Percentiles rank a stretch among this genome's conserved stretches.
Evolutionary conservation across 2,888 invertebrate genomes (phyloP).

Genomic region (Amblyjoppa proteus): DNA sequence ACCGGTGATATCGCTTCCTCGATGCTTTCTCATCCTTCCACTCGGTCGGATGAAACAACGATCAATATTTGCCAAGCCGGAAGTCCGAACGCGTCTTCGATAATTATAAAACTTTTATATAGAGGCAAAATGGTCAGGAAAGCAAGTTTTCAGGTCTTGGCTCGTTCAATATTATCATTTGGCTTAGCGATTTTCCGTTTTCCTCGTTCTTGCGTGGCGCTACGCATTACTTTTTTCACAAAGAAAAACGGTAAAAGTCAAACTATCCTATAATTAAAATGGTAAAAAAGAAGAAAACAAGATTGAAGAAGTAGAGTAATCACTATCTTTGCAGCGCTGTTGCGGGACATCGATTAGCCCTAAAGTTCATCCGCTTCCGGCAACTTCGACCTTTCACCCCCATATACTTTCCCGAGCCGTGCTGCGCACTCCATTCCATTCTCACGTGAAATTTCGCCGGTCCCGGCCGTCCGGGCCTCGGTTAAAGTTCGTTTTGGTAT

Average conservation of each 20-base stretch:
- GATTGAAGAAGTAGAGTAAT: too few species aligned
- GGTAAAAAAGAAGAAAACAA: neutral
- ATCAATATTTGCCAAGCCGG: slow-evolving; percentile 32
- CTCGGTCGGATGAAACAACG: slow-evolving; percentile 10
- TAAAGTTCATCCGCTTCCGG: slow-evolving; percentile 9
- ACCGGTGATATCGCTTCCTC: neutral
- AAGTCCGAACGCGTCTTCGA: slow-evolving; percentile 4
- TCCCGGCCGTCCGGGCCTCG: slow-evolving; percentile 35
- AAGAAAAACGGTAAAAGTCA: neutral
- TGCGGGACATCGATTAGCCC: neutral
- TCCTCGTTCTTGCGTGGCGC: neutral
- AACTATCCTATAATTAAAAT: neutral
- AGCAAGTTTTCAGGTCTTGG: neutral
- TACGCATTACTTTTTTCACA: neutral
- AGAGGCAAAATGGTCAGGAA: neutral
- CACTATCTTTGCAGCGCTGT: neutral
- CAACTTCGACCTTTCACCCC: neutral
- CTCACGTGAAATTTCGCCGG: slow-evolving; percentile 10
- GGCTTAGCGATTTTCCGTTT: neutral
- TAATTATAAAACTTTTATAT: slow-evolving; percentile 42
- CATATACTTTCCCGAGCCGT: neutral
- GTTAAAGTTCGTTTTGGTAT: slow-evolving; percentile 66
- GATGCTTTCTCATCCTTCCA: slow-evolving; percentile 19
- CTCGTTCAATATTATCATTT: slow-evolving; percentile 4
- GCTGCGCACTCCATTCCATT: neutral